phyloP scores from a whole-genome alignment of 1,140 invertebrate species.

The Melitaea cinxia region DNA sequence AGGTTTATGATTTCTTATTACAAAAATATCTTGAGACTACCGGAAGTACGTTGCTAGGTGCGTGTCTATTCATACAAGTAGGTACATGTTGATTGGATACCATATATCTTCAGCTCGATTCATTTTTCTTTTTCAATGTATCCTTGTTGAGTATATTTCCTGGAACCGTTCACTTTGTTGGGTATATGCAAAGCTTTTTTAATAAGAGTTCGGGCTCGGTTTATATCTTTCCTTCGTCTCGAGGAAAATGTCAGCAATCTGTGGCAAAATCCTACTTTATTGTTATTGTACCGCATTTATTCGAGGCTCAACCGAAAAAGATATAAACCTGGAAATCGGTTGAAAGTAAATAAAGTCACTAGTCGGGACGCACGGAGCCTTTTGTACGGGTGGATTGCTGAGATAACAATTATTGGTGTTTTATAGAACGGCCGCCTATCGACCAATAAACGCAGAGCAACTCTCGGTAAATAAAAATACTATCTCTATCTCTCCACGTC shows the following conservation, averaged over 20 bases:
- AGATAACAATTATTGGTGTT: slow-evolving; percentile 73
- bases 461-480: slow-evolving; percentile 34
- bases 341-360: slow-evolving; percentile 74
- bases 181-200: slow-evolving; percentile 74
- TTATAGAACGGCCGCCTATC: slow-evolving; percentile 52
- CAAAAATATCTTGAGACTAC: neutral
- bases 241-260: slow-evolving; percentile 78
- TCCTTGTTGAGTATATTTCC: slow-evolving; percentile 36
- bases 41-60: neutral
- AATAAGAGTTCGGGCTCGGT: slow-evolving; percentile 68
- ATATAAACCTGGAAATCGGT: slow-evolving; percentile 75
- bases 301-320: slow-evolving; percentile 65
- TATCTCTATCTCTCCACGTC: slow-evolving; percentile 24
- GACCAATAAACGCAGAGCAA: slow-evolving; percentile 42
- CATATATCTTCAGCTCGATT: slow-evolving; percentile 32
- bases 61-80: slow-evolving; percentile 10
- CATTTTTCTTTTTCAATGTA: slow-evolving; percentile 46
- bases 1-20: slow-evolving; percentile 3
- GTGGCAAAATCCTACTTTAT: slow-evolving; percentile 77
- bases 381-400: slow-evolving; percentile 58
- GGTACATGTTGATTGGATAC: slow-evolving; percentile 24
- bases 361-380: slow-evolving; percentile 47
- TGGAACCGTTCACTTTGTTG: slow-evolving; percentile 44
- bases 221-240: slow-evolving; percentile 69
- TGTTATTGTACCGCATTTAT: slow-evolving; percentile 78